These are phyloP conservation scores for Ptychochromis oligacanthus DNA, from an alignment of 2,113 vertebrate species.

Conservation along the genomic window DNA sequence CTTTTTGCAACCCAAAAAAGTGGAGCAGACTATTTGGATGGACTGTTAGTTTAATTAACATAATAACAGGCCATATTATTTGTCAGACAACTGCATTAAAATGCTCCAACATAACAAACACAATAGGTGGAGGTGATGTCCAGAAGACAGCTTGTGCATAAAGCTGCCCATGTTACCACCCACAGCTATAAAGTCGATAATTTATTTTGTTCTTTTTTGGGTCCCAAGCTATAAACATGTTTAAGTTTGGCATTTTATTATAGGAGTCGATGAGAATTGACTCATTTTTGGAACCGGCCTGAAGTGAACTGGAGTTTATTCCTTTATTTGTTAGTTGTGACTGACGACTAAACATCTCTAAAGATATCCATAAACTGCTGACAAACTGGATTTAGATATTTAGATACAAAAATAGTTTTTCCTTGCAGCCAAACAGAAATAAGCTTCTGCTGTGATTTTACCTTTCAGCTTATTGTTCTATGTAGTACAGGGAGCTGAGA, in stretches of 20 bases:
- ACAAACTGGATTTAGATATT: background rate
- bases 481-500: background rate
- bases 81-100: background rate
- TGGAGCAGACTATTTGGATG: background rate
- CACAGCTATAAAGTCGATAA: background rate
- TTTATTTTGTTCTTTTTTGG: background rate
- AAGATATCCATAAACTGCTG: background rate
- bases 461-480: slow-evolving; percentile 5
- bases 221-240: background rate
- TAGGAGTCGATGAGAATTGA: background rate
- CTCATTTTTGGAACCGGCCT: background rate
- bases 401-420: background rate
- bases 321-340: background rate
- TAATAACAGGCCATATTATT: background rate
- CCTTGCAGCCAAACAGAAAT: slow-evolving; percentile 6
- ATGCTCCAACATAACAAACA: background rate
- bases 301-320: background rate
- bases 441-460: background rate
- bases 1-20: background rate
- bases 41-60: no score
- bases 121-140: background rate
- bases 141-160: background rate
- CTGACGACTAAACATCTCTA: background rate
- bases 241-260: background rate
- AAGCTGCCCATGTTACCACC: background rate